A percentile compares a stretch with the other conserved stretches of the same genome.
Conservation (phyloP, 2,797 vertebrate species). For the Coccyzus lansbergi region DNA sequence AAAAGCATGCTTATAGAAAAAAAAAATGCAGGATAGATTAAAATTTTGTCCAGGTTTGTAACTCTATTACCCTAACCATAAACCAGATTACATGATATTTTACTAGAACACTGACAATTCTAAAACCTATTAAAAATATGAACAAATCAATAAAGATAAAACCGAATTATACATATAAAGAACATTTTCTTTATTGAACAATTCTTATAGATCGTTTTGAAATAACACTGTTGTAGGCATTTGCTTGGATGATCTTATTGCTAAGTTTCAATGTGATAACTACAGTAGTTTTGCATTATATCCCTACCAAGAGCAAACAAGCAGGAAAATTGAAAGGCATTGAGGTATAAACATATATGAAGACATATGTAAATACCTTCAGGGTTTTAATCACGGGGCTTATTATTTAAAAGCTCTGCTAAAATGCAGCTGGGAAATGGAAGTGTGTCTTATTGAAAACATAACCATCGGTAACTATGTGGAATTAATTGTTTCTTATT, state of each 20-base stretch:
- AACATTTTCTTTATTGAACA: constrained; percentile 70
- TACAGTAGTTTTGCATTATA: constrained; percentile 7
- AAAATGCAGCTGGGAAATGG: neutral
- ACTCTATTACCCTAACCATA: constrained; percentile 61
- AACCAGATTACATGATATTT: constrained; percentile 52
- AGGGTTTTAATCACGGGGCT: constrained; percentile 27
- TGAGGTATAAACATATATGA: constrained; percentile 34
- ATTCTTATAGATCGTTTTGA: constrained; percentile 37
- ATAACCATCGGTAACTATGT: neutral
- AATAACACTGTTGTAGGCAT: constrained; percentile 5
- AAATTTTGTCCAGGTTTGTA: constrained; percentile 67
- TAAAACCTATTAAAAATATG: constrained; percentile 66
- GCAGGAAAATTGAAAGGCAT: constrained; percentile 52
- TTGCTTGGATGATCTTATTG: constrained; percentile 64
- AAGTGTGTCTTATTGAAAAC: neutral
- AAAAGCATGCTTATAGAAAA: constrained; percentile 7
- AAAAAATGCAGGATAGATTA: constrained; percentile 48
- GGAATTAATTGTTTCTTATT: neutral
- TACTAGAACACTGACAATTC: constrained; percentile 73
- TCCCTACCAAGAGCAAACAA: constrained; percentile 48
- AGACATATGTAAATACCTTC: constrained; percentile 49
- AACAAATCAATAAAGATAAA: constrained; percentile 75
- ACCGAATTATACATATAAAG: constrained; percentile 65
- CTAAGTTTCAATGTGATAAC: constrained; percentile 47
- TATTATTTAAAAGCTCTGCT: neutral